Percentiles rank a stretch among this genome's conserved stretches.
phyloP scores from a whole-genome alignment of 2,113 vertebrate species.

The Odobenus rosmarus region DNA sequence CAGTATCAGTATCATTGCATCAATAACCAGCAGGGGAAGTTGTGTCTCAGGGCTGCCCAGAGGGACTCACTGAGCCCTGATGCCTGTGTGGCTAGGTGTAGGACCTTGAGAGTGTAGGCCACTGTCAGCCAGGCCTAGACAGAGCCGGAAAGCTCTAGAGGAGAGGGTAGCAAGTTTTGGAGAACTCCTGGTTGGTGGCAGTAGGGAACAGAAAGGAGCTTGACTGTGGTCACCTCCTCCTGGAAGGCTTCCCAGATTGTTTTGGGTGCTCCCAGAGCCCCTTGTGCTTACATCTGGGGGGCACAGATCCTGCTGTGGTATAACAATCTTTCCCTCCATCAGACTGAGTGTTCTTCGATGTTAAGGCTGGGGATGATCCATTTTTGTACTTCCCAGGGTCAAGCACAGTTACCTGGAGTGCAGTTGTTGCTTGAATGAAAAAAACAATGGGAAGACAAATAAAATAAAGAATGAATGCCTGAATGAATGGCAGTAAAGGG shows the following conservation, averaged over 20 bases:
- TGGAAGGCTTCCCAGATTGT: background rate
- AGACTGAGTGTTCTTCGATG: background rate
- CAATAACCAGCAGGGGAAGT: background rate
- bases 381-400: background rate
- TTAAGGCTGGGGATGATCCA: background rate
- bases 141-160: background rate
- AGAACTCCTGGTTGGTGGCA: background rate
- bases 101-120: background rate
- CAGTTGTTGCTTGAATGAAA: background rate
- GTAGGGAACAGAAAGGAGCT: background rate
- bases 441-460: background rate
- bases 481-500: background rate
- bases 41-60: background rate
- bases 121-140: background rate
- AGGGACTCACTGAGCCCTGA: background rate
- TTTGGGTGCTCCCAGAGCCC: background rate
- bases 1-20: background rate
- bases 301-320: background rate
- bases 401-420: background rate
- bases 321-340: background rate
- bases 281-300: background rate
- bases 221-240: background rate
- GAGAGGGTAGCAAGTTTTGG: background rate
- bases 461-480: background rate
- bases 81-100: background rate